Evolutionary conservation across 2,113 vertebrate genomes (phyloP), one percentile per base, ranked within the genome.

Genomic region (Tympanuchus pallidicinctus): DNA sequence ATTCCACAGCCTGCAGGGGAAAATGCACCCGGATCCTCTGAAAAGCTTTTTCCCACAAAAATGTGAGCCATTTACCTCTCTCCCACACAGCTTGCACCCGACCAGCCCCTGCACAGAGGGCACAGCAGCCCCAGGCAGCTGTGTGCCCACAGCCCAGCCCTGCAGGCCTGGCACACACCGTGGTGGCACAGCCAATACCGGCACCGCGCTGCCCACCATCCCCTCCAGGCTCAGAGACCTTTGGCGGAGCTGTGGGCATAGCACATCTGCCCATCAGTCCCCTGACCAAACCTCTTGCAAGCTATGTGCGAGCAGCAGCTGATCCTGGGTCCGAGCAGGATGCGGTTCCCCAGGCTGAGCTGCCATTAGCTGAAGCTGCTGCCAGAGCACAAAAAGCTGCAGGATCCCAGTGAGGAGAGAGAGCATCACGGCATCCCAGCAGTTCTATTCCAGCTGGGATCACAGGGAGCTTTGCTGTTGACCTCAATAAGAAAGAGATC

Each of bases 41-140:
- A 95, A 97, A 96, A 97, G 73, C 47, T 83, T 85, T 96, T 97
- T 97, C 80, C 85, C 87, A 82, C 74, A 87, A 95, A 97, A 97
- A 97, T 92, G 79, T 61, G 24, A 67, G 85, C 91, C 64, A 42
- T n/a, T 91, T 52, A 80, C 52, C 67, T 88, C 91, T 71, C 93
- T 94, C 97, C 94, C 93, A 97, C 97, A 85, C 95, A 93, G 74
- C 93, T 92, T 90, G 69, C 86, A 82, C 78, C 65, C 80, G n/a
- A 34, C 78, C 5, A 42, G 75, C 79, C 84, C 36, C 88, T 88
- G 76, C 83, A 93, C 93, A 77, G 60, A 28, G 25, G 3, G 38
- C 32, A 59, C 17, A n/a, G 56, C 30, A 59, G 56, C 56, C 30
- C 18, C 2, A 30, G 28, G 54, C 25, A 56, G 54, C 27, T 30